These are phyloP conservation scores for Ianthella basta DNA, from an alignment of 37 sponge, comb jelly and placozoan genomes.

Conservation along the genomic window DNA sequence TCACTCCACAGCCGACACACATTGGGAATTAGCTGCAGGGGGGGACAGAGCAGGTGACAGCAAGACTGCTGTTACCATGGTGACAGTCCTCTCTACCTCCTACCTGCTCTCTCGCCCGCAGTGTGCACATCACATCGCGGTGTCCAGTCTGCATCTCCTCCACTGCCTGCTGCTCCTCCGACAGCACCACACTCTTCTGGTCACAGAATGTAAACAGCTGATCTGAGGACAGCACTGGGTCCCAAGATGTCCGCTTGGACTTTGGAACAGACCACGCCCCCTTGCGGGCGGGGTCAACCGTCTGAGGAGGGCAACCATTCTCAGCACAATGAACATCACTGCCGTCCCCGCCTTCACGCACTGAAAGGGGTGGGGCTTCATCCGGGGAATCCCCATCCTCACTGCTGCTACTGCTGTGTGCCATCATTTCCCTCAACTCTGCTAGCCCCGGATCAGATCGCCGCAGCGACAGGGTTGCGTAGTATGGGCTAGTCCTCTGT, in stretches of 20 bases:
- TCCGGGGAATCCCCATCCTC: background rate
- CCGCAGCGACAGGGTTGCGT: background rate
- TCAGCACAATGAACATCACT: too few species aligned
- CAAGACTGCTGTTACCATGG: too few species aligned
- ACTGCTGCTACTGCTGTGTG: background rate
- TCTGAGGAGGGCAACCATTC: too few species aligned
- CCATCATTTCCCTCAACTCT: constrained; percentile 1
- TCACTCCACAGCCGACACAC: constrained; percentile 25
- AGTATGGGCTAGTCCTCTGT: background rate
- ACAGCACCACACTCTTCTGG: background rate
- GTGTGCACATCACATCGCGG: background rate
- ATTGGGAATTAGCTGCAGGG: constrained; percentile 7
- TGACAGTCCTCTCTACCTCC: background rate
- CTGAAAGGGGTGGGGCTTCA: background rate
- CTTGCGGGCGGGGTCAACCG: too few species aligned
- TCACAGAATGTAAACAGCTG: constrained; percentile 16
- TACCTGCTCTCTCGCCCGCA: background rate
- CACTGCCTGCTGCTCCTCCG: constrained; percentile 9
- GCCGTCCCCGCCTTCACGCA: too few species aligned
- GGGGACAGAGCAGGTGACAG: background rate
- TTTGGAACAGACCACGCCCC: background rate
- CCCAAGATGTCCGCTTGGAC: background rate
- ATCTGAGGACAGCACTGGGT: background rate
- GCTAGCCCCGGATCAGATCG: background rate
- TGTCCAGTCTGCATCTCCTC: constrained; percentile 28